Base-by-base conservation (phyloP, 2,797 vertebrate genomes). In the Florisuga fusca region DNA sequence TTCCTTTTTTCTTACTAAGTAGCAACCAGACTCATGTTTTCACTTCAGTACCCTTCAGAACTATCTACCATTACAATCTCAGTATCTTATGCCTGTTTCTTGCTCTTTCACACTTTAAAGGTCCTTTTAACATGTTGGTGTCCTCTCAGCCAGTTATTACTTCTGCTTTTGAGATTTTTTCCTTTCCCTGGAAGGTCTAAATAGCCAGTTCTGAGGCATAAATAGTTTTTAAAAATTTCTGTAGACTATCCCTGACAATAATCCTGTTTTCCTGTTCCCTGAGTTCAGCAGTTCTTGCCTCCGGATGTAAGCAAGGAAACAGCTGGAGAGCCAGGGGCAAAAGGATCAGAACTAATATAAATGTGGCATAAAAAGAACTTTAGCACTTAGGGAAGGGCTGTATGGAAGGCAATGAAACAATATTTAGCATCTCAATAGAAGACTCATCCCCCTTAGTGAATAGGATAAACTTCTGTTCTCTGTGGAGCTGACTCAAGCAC, bases 381-480 rank as follows among this genome's bases (percentile, higher is more conserved):
- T 54, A 88, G 55, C 84, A 79, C 46, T 84, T 79, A 75, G 36
- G 62, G 81, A 87, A 96, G 71, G 43, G 51, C 82, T 94, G 79
- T 72, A 80, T 66, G 55, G 88, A 85, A 95, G 46, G 87, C 76
- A 96, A 57, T 73, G 71, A 91, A 88, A 76, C 51, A 81, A 84
- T 79, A 94, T 68, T 95, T 95, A 94, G 93, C 96, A 96, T 95
- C 87, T 96, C 84, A 96, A 91, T 93, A 93, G 83, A 93, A 91
- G 85, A 93, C 71, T 90, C 87, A 91, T 91, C 74, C 25, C 71
- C 92, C 50, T 84, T 79, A 57, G 20, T 93, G 87, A 96, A 93
- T 82, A 91, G 76, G 79, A 87, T 82, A 90, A 94, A 91, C 95
- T 94, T 94, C 78, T 94, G 73, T 89, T 91, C 72, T 94, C 80